A percentile compares a stretch with the other conserved stretches of the same genome.
These are phyloP conservation scores for Papilio dardanus DNA, from an alignment of 1,140 invertebrate genomes.

Conservation along the genomic window DNA sequence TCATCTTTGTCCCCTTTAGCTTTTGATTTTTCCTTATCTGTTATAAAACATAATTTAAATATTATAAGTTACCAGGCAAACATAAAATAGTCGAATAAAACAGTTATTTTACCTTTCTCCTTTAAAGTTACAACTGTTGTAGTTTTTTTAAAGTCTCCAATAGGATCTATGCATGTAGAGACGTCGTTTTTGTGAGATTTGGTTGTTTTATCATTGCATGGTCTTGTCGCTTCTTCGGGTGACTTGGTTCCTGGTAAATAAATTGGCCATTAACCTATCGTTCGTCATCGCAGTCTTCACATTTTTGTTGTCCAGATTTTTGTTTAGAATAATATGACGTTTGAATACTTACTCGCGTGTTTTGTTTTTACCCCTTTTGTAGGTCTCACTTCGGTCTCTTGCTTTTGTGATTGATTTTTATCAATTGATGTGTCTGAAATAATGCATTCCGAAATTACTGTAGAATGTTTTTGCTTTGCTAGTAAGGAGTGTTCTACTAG, in stretches of 20 bases:
- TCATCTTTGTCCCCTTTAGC: not conserved
- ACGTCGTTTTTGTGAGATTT: not conserved
- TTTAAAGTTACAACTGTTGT: not conserved
- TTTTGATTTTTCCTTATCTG: not conserved
- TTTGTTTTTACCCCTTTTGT: conserved; percentile 53
- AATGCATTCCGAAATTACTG: too few species aligned
- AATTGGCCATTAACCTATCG: too few species aligned
- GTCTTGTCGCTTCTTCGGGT: not conserved
- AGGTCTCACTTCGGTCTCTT: conserved; percentile 53
- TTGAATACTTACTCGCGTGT: conserved; percentile 39
- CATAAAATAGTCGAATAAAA: not conserved
- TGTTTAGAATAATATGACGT: not conserved
- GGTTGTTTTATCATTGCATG: not conserved
- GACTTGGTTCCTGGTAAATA: not conserved
- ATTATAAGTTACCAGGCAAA: not conserved
- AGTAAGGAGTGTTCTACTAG: too few species aligned
- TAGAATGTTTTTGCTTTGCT: too few species aligned
- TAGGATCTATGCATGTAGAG: not conserved
- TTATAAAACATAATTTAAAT: not conserved
- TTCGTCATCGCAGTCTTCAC: too few species aligned
- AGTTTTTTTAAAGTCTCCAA: not conserved
- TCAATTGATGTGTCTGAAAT: conserved; percentile 29
- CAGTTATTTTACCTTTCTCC: conserved; percentile 1
- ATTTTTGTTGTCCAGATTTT: too few species aligned
- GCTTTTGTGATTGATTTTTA: conserved; percentile 34